Percentiles rank a stretch among this genome's conserved stretches.
Conservation (phyloP, 2,888 invertebrate genomes). For the Serrognathus titanus region DNA sequence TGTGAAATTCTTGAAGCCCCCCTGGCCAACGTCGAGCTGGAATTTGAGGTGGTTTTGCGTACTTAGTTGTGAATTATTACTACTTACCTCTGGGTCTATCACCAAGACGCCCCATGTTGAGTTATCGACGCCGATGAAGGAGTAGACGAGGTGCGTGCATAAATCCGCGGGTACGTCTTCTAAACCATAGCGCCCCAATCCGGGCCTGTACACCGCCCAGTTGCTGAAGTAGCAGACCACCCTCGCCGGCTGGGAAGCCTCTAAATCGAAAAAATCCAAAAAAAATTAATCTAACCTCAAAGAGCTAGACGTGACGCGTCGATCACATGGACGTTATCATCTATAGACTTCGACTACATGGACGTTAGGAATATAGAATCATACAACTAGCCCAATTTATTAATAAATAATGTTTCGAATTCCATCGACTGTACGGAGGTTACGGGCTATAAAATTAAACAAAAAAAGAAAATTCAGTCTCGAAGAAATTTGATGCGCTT, state of each 20-base stretch:
- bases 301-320: too few species aligned
- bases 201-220: constrained; percentile 84
- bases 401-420: too few species aligned
- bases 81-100: constrained; percentile 72
- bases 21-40: constrained; percentile 69
- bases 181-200: constrained; percentile 75
- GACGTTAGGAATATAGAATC: too few species aligned
- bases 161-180: constrained; percentile 78
- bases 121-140: constrained; percentile 83
- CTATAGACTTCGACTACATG: too few species aligned
- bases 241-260: constrained; percentile 39
- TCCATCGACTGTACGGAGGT: too few species aligned
- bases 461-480: too few species aligned
- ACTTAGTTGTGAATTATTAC: too few species aligned
- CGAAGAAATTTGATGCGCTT: too few species aligned
- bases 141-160: constrained; percentile 85
- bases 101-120: constrained; percentile 72
- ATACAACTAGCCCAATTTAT: too few species aligned
- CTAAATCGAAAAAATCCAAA: constrained; percentile 13
- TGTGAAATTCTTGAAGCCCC: constrained; percentile 78
- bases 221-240: constrained; percentile 69
- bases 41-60: constrained; percentile 14
- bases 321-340: too few species aligned
- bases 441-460: too few species aligned
- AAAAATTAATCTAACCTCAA: too few species aligned